A percentile compares a stretch with the other conserved stretches of the same genome.
Evolutionary conservation across 2,113 vertebrate species (phyloP).

Genomic region (Siniperca chuatsi): DNA sequence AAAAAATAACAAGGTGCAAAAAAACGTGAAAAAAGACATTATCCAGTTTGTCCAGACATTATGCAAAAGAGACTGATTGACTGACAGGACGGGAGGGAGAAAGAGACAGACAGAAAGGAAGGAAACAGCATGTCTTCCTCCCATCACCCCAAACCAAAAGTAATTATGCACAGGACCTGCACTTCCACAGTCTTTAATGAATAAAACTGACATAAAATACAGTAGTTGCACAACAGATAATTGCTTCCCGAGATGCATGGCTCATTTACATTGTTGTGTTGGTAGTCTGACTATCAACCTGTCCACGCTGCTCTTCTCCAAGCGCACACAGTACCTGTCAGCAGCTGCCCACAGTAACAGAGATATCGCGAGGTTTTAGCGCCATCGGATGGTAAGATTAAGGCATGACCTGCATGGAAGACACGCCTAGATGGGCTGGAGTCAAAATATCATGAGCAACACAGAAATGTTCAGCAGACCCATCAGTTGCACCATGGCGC

Average conservation of each 20-base stretch:
- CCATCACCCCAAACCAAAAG: neutral
- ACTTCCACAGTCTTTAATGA: neutral
- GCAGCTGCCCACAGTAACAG: neutral
- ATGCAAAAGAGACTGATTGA: neutral
- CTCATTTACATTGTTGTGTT: conserved; percentile 25
- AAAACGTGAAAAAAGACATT: neutral
- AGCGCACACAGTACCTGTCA: conserved; percentile 4
- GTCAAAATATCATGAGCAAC: neutral
- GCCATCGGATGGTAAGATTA: conserved; percentile 30
- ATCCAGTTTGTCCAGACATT: neutral
- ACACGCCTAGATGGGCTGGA: neutral
- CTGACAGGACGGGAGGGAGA: no score
- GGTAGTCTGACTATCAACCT: neutral
- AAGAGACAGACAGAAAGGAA: no score
- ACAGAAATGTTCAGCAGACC: neutral
- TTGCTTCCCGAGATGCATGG: conserved; percentile 10
- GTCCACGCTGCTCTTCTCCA: conserved; percentile 11
- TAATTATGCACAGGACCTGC: neutral
- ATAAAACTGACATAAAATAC: neutral
- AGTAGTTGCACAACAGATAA: neutral
- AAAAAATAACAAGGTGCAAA: neutral
- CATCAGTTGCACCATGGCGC: conserved; percentile 24
- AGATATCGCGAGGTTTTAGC: neutral
- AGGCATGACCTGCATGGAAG: neutral
- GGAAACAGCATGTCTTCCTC: no score